phyloP scores from a whole-genome alignment of 1,140 invertebrate species.

The Zeugodacus cucurbitae region DNA sequence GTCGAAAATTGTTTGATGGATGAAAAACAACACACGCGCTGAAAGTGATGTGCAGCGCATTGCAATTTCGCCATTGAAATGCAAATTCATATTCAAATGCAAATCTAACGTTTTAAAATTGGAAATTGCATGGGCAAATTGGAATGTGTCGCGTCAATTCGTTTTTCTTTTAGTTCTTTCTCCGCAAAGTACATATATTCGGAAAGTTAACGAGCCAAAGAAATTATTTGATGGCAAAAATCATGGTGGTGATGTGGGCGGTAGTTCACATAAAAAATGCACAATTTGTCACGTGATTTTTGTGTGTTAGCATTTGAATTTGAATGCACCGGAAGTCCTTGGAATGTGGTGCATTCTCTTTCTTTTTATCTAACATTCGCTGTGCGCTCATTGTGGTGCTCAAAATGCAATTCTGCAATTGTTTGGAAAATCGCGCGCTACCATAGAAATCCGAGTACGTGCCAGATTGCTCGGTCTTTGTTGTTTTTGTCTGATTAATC shows the following conservation, averaged over 20 bases:
- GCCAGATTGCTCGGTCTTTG: neutral
- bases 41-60: neutral
- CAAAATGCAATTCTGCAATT: slow-evolving; percentile 12
- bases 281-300: neutral
- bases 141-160: neutral
- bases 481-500: neutral
- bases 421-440: neutral
- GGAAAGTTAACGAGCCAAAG: neutral
- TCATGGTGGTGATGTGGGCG: neutral
- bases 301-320: neutral
- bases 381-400: neutral
- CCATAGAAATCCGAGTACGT: neutral
- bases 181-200: neutral
- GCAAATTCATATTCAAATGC: slow-evolving; percentile 34
- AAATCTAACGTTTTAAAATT: slow-evolving; percentile 25
- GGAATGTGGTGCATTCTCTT: neutral
- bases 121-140: neutral
- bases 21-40: slow-evolving; percentile 1
- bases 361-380: neutral
- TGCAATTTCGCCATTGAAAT: slow-evolving; percentile 22
- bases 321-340: slow-evolving; percentile 1
- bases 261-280: neutral
- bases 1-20: slow-evolving; percentile 20
- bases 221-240: neutral
- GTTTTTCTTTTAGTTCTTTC: neutral